Conservation (phyloP, 2,113 vertebrate genomes). For the Aegotheles bennettii region DNA sequence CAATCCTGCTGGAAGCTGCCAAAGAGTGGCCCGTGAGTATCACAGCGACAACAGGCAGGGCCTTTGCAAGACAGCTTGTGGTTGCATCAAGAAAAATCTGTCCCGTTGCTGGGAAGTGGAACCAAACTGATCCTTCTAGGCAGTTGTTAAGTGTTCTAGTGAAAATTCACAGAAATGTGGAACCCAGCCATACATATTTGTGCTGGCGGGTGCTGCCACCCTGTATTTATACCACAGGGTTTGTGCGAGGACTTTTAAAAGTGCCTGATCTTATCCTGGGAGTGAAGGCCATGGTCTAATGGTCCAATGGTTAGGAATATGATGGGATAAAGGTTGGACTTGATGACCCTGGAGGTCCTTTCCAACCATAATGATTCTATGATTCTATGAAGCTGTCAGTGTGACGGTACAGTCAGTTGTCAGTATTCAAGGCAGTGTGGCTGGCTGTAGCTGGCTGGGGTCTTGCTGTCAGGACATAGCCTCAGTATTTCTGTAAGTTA, state of each 20-base stretch:
- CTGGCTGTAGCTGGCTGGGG: neutral
- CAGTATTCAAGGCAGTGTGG: neutral
- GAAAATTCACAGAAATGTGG: neutral
- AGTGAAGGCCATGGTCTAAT: too few species aligned
- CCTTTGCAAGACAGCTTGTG: neutral
- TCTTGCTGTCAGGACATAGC: neutral
- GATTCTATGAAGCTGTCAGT: neutral
- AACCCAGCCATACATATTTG: neutral
- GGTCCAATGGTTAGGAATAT: too few species aligned
- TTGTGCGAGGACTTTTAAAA: neutral
- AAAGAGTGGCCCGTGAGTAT: slow-evolving; percentile 83
- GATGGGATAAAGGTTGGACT: too few species aligned
- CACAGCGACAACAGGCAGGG: neutral
- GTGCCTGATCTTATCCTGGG: neutral
- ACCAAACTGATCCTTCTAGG: neutral
- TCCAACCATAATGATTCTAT: too few species aligned
- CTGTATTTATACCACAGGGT: neutral
- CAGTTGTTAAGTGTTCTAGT: neutral
- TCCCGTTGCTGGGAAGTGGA: neutral
- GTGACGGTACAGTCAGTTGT: neutral
- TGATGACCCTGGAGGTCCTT: too few species aligned
- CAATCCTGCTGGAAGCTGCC: slow-evolving; percentile 88
- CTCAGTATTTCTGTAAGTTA: neutral
- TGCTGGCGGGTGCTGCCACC: neutral
- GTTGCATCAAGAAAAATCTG: neutral